Conservation (phyloP, 2,797 vertebrate genomes). For the Peromyscus nudipes region DNA sequence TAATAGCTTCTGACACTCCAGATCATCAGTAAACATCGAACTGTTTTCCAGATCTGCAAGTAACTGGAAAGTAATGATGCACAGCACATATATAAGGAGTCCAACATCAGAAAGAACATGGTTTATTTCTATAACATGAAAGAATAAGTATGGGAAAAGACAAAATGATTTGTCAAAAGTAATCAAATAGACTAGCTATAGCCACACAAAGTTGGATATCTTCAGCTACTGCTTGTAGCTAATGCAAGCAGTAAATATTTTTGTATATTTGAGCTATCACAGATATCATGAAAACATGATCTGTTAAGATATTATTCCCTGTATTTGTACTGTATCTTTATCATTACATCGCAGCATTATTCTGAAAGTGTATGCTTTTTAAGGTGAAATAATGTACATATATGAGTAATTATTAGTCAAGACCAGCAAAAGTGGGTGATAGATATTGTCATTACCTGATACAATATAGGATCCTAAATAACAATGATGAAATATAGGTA, state of each 20-base stretch:
- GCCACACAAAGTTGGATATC: not conserved
- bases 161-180: not conserved
- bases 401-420: not conserved
- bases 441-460: not conserved
- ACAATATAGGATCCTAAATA: not conserved
- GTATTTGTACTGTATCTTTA: not conserved
- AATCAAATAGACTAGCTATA: not conserved
- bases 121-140: not conserved
- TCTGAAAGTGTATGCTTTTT: not conserved
- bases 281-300: not conserved
- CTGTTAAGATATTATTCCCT: not conserved
- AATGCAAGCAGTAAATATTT: not conserved
- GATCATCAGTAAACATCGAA: conserved; percentile 96
- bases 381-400: not conserved
- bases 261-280: not conserved
- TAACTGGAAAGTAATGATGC: conserved; percentile 89
- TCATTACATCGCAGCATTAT: not conserved
- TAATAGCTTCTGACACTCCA: conserved; percentile 98
- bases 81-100: not conserved
- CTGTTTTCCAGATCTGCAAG: conserved; percentile 98
- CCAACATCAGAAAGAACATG: not conserved
- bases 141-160: not conserved
- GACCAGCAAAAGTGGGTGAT: not conserved
- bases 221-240: not conserved
- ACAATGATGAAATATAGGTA: not conserved